These are phyloP conservation scores for Petaurus breviceps DNA, from an alignment of 2,113 vertebrate genomes.

Conservation along the genomic window DNA sequence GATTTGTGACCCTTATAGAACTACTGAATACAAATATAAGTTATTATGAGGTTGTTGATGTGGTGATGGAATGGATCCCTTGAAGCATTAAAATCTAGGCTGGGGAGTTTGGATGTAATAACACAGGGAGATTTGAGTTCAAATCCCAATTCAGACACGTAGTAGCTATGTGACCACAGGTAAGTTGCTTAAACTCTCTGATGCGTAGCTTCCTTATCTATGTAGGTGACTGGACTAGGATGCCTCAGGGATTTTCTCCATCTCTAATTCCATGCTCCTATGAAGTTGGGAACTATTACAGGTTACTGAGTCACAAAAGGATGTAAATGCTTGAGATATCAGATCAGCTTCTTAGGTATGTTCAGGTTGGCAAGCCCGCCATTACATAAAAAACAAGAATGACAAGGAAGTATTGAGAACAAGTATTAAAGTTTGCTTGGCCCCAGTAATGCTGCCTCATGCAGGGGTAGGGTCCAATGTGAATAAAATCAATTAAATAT, in stretches of 20 bases:
- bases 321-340: not conserved
- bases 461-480: not conserved
- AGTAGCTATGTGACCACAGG: not conserved
- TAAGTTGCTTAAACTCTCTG: not conserved
- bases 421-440: not conserved
- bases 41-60: not conserved
- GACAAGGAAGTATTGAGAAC: not conserved
- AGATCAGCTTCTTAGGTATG: not conserved
- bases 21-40: not conserved
- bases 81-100: not conserved
- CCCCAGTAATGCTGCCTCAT: not conserved
- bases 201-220: not conserved
- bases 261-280: not conserved
- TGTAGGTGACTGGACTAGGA: not conserved
- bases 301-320: not conserved
- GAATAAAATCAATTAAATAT: not conserved
- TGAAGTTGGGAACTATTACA: not conserved
- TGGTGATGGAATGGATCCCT: not conserved
- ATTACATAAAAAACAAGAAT: not conserved
- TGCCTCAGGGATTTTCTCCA: not conserved
- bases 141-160: not conserved
- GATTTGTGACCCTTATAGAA: not conserved
- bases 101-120: not conserved
- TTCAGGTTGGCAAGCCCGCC: not conserved
- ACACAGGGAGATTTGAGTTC: not conserved